Conservation (phyloP, 1,140 invertebrate genomes). For the Trichonephila clavipes region DNA sequence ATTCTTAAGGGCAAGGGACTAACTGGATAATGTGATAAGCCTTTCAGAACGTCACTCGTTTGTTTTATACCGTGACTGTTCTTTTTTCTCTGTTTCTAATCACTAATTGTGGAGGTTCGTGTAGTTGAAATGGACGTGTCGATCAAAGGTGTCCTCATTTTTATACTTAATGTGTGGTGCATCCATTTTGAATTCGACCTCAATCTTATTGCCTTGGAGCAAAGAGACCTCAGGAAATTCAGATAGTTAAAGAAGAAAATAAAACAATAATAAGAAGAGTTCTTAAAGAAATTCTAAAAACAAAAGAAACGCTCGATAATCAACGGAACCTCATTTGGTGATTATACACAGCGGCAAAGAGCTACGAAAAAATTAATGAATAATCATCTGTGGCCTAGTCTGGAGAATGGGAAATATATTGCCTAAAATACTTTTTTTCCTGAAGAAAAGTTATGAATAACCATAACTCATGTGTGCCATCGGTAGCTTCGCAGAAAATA, state of each 20-base stretch:
- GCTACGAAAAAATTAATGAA: constrained; percentile 38
- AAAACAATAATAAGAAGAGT: neutral
- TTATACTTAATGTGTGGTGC: constrained; percentile 13
- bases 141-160: constrained; percentile 51
- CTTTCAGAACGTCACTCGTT: constrained; percentile 10
- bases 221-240: neutral
- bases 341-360: constrained; percentile 28
- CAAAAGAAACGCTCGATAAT: constrained; percentile 38
- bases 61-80: constrained; percentile 45
- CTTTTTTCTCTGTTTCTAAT: constrained; percentile 31
- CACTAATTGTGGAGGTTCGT: constrained; percentile 49
- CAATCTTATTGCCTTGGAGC: constrained; percentile 54
- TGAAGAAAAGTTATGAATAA: constrained; percentile 38
- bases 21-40: constrained; percentile 29
- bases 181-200: constrained; percentile 54
- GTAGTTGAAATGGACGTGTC: constrained; percentile 56
- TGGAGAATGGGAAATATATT: constrained; percentile 33
- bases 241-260: constrained; percentile 23
- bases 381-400: neutral
- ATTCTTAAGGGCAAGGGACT: neutral
- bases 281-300: neutral
- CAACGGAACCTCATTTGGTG: constrained; percentile 55
- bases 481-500: constrained; percentile 25
- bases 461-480: constrained; percentile 47
- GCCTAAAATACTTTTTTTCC: neutral